Evolutionary conservation across 2,113 vertebrate species (phyloP).

Genomic region (Coturnix japonica): DNA sequence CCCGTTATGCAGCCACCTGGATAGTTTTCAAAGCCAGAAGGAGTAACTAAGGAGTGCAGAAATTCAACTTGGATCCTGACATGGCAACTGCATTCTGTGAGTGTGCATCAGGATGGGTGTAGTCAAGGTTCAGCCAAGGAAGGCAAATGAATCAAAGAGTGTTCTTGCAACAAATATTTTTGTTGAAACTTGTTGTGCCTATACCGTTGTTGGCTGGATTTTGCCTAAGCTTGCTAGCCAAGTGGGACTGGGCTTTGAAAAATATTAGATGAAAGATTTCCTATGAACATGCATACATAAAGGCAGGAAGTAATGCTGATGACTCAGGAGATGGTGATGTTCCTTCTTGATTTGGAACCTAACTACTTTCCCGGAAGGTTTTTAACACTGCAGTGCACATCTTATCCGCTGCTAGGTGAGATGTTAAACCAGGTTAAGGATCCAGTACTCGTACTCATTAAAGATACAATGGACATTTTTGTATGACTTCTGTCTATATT

Average conservation of each 20-base stretch:
- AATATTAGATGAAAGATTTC: constrained; percentile 58
- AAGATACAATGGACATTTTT: not conserved
- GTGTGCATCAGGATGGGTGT: constrained; percentile 44
- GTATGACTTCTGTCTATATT: not conserved
- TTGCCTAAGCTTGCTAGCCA: constrained; percentile 47
- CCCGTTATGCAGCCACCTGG: constrained; percentile 40
- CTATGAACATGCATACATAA: constrained; percentile 36
- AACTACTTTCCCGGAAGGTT: constrained; percentile 33
- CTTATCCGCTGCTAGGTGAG: not conserved
- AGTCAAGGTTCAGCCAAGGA: constrained; percentile 41
- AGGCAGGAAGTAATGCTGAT: constrained; percentile 55
- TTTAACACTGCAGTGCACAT: not conserved
- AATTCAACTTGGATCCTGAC: constrained; percentile 10
- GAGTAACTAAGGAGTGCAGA: constrained; percentile 16
- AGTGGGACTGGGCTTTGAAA: constrained; percentile 43
- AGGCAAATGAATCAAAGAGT: constrained; percentile 59
- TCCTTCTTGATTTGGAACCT: constrained; percentile 41
- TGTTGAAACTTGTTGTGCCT: constrained; percentile 67
- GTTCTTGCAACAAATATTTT: constrained; percentile 51
- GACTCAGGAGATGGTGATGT: constrained; percentile 42
- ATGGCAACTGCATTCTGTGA: not conserved
- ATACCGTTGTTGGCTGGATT: constrained; percentile 48
- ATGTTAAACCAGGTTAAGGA: not conserved
- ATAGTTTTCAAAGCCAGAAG: constrained; percentile 7
- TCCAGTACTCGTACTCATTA: not conserved